These are phyloP conservation scores for Caenorhabditis angaria DNA, from an alignment of 2,888 invertebrate species.

Conservation along the genomic window DNA sequence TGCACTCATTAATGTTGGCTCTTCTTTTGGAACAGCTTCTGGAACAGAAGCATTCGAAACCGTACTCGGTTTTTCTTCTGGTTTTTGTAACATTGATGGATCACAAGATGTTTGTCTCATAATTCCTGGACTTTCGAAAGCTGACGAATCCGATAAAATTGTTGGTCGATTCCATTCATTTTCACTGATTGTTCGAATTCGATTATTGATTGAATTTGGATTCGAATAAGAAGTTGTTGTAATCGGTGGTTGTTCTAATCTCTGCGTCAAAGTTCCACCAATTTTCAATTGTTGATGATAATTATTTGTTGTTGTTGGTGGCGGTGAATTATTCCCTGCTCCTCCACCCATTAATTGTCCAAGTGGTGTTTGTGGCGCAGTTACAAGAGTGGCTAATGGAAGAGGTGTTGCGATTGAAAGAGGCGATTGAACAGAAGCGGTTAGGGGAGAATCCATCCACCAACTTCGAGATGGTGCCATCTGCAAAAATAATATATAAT, in stretches of 20 bases:
- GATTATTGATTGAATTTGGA: neutral
- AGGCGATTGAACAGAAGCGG: conserved; percentile 34
- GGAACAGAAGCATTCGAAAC: neutral
- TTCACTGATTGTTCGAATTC: conserved; percentile 6
- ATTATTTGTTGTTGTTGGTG: neutral
- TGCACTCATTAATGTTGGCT: conserved; percentile 40
- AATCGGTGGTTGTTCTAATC: neutral
- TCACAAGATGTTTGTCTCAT: conserved; percentile 8
- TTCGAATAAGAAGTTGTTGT: neutral
- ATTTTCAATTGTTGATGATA: neutral
- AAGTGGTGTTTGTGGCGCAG: conserved; percentile 23
- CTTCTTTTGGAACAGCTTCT: conserved; percentile 28
- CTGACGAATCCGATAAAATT: neutral
- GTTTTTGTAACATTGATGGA: neutral
- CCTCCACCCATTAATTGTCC: conserved; percentile 11
- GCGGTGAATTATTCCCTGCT: conserved; percentile 2
- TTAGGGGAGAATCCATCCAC: conserved; percentile 40
- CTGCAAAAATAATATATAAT: too few relatives aligned
- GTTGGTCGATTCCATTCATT: neutral
- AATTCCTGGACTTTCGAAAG: neutral
- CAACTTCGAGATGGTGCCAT: conserved; percentile 37
- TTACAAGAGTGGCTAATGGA: conserved; percentile 16
- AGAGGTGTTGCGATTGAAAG: conserved; percentile 35
- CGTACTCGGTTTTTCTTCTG: neutral
- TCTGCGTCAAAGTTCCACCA: neutral